These are phyloP conservation scores for Taenioides sp. DNA, from an alignment of 2,797 vertebrate species.

Conservation along the genomic window DNA sequence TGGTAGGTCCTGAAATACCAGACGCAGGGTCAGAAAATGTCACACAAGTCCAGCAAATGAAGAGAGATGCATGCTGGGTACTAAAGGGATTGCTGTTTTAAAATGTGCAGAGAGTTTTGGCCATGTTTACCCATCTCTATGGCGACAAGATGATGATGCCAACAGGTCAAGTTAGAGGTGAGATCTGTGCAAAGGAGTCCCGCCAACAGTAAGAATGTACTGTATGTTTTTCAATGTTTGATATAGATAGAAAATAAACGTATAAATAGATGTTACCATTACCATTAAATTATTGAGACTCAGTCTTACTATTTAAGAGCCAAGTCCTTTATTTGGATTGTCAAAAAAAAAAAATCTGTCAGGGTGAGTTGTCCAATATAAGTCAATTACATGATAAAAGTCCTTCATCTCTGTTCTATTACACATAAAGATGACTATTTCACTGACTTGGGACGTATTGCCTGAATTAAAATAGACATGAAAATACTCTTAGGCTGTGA, in stretches of 20 bases:
- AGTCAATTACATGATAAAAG: neutral
- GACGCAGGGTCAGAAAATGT: slow-evolving; percentile 35
- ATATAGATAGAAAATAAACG: too few species aligned
- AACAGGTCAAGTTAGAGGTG: too few species aligned
- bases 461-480: slow-evolving; percentile 2
- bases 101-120: too few species aligned
- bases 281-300: too few species aligned
- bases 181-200: too few species aligned
- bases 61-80: neutral
- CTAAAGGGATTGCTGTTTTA: neutral
- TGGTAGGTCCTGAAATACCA: slow-evolving; percentile 22
- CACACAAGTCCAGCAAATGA: slow-evolving; percentile 12
- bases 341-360: neutral
- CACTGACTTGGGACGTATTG: neutral
- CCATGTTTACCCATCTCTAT: too few species aligned
- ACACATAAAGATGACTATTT: neutral
- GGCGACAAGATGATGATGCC: too few species aligned
- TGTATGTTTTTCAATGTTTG: too few species aligned
- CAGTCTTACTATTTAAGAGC: neutral
- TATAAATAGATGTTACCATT: too few species aligned
- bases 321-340: neutral
- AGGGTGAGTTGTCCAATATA: neutral
- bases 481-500: neutral
- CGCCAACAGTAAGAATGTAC: too few species aligned
- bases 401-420: neutral